A percentile compares a stretch with the other conserved stretches of the same genome.
Conservation (phyloP, 2,113 vertebrate genomes). For the Callipepla squamata region DNA sequence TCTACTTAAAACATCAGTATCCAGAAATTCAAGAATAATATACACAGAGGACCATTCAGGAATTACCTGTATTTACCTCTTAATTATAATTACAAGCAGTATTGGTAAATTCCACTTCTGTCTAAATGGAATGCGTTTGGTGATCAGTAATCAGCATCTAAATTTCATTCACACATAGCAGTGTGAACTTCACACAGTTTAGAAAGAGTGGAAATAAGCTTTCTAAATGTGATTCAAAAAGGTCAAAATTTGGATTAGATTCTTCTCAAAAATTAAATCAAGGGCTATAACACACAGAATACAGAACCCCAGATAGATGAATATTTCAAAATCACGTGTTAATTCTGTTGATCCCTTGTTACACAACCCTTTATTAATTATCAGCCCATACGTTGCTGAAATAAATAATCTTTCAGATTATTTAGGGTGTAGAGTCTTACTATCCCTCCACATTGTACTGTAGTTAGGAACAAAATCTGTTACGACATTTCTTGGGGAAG, state of each 20-base stretch:
- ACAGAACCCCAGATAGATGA: rapidly evolving
- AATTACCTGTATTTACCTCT: background rate
- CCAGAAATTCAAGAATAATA: background rate
- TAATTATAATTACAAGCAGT: background rate
- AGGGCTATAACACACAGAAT: background rate
- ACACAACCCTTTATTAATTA: background rate
- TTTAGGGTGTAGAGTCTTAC: no score
- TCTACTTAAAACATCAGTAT: background rate
- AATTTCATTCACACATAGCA: background rate
- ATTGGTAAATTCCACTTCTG: background rate
- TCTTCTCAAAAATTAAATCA: background rate
- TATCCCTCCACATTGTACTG: rapidly evolving
- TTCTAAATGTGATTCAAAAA: background rate
- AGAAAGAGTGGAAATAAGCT: background rate
- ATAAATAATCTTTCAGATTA: background rate
- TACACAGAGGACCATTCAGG: background rate
- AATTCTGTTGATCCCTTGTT: background rate
- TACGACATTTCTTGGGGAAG: background rate
- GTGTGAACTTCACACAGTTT: background rate
- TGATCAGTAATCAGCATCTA: background rate
- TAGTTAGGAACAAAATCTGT: background rate
- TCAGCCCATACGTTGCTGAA: background rate
- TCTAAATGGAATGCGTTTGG: background rate
- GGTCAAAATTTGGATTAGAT: background rate
- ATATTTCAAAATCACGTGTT: background rate